Evolutionary conservation across 1,140 invertebrate genomes (phyloP), one percentile per base, ranked within the genome.

Genomic region (Helicoverpa zea): DNA sequence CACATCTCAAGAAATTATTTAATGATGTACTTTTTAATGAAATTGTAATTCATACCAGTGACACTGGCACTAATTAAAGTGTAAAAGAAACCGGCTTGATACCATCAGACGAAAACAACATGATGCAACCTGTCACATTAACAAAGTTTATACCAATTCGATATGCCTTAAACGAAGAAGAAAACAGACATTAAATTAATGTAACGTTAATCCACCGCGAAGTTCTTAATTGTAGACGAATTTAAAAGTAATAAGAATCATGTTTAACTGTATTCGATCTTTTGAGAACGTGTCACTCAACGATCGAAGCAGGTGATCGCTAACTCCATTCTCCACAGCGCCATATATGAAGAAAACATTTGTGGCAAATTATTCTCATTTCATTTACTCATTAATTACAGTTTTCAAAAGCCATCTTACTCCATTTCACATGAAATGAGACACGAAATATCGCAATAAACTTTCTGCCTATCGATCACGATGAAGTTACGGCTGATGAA

Each of bases 371-470:
- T 56, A 58, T 58, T 58, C 13, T 56, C 70, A 56, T 35, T 73
- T 43, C 29, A 73, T 56, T 54, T 43, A 9, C 30, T 43, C 70
- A 73, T 18, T 73, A 56, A 73, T 73, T 73, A 58, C 58, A 56
- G 29, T 73, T 73, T 35, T 73, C n/a, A n/a, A 51, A 30, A 72
- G 68, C 35, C 47, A 72, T 70, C 47, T 70, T 63, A 61, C 59
- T 61, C 12, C 9, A 13, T 70, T 70, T 16, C 47, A 52, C 18
- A 29, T 52, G 68, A 30, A 70, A 54, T 30, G 13, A 52, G 68
- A 73, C 70, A 73, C 54, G 70, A 58, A 56, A 73, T 54, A 54
- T 52, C 23, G 68, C 49, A 72, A 52, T 72, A 72, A 72, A 72
- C 68, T 72, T 63, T 59, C 56, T 63, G n/a, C 13, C 18, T 11